These are phyloP conservation scores for Cossypha caffra DNA, from an alignment of 2,797 vertebrate species.

Conservation along the genomic window DNA sequence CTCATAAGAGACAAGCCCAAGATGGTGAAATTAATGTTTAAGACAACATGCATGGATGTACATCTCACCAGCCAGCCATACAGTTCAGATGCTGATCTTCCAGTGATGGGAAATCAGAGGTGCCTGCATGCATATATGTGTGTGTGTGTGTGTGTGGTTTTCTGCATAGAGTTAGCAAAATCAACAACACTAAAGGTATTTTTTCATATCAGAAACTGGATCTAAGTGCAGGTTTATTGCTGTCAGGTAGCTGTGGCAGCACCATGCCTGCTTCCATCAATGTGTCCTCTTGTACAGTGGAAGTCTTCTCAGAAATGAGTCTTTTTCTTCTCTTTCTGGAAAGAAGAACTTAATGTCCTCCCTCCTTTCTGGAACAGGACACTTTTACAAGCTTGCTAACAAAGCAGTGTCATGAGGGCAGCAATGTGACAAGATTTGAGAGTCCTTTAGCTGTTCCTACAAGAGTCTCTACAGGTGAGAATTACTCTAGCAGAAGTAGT, in stretches of 20 bases:
- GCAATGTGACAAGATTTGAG: background rate
- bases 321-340: background rate
- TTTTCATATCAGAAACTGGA: background rate
- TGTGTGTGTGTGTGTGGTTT: background rate
- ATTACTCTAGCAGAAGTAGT: background rate
- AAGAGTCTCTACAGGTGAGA: background rate
- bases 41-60: fast-evolving
- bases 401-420: background rate
- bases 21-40: background rate
- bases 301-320: background rate
- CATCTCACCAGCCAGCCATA: background rate
- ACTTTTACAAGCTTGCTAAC: background rate
- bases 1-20: background rate
- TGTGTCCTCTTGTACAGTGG: background rate
- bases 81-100: background rate
- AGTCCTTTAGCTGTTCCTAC: background rate
- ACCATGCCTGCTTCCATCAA: background rate
- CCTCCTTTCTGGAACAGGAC: background rate
- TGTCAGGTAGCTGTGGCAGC: background rate
- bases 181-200: background rate
- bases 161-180: background rate
- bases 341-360: background rate
- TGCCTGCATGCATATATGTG: fast-evolving
- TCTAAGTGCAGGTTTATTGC: background rate
- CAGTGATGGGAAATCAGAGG: background rate